Conservation (phyloP, 2,797 vertebrate genomes). For the Pangasius mekongensis region DNA sequence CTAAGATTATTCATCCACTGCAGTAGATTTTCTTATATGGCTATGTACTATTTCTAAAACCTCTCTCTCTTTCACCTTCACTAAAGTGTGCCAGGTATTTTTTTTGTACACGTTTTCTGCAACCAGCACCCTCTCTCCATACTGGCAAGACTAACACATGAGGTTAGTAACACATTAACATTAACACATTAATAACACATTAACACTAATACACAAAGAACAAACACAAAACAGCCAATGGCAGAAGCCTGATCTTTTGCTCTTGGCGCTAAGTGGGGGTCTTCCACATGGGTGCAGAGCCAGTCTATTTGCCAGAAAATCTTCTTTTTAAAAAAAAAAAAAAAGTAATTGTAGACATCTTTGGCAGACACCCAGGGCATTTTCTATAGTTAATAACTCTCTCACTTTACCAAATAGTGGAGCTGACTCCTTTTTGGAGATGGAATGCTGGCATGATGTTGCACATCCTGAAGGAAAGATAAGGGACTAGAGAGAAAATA, state of each 20-base stretch:
- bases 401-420: not conserved
- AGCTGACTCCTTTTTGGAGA: not conserved
- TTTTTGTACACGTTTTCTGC: not conserved
- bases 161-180: no score
- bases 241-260: no score
- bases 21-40: not conserved
- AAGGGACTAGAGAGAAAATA: not conserved
- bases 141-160: no score
- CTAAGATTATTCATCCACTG: not conserved
- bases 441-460: not conserved
- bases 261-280: no score
- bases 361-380: not conserved
- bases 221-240: no score
- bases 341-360: not conserved
- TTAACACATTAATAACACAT: no score
- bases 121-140: no score
- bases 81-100: not conserved
- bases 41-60: not conserved
- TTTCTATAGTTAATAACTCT: no score
- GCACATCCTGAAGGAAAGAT: not conserved
- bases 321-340: not conserved
- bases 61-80: not conserved
- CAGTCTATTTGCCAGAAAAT: not conserved
- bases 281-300: no score
- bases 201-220: no score